A percentile compares a stretch with the other conserved stretches of the same genome.
phyloP scores from a whole-genome alignment of 2,888 invertebrate genomes.

The Dicranocentrus wangi region DNA sequence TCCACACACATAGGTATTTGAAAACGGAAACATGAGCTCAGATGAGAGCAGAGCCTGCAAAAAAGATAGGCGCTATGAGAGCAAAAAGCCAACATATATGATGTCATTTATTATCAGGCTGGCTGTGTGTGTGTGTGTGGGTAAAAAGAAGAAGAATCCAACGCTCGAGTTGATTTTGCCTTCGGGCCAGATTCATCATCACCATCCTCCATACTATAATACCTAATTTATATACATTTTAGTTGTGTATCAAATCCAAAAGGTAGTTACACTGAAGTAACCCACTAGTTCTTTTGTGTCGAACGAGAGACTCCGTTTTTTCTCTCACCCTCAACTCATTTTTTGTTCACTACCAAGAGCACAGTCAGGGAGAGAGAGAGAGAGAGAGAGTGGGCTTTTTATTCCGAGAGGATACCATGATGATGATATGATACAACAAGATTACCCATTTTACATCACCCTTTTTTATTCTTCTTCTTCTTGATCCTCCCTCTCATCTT shows the following conservation, averaged over 20 bases:
- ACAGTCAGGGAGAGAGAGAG: too few species aligned
- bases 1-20: too few species aligned
- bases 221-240: not conserved
- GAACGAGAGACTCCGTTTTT: slow-evolving; percentile 19
- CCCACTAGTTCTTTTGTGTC: slow-evolving; percentile 48
- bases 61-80: too few species aligned
- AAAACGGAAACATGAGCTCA: too few species aligned
- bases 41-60: too few species aligned
- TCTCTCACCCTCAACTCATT: slow-evolving; percentile 36
- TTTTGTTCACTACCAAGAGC: slow-evolving; percentile 31
- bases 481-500: slow-evolving; percentile 6
- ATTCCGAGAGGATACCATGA: not conserved
- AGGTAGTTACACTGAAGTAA: slow-evolving; percentile 62
- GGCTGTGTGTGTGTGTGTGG: too few species aligned
- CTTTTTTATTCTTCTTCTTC: slow-evolving; percentile 26
- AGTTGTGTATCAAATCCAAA: slow-evolving; percentile 28
- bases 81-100: too few species aligned
- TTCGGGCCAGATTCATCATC: not conserved
- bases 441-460: slow-evolving; percentile 29
- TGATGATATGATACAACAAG: slow-evolving; percentile 18
- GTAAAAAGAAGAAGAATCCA: too few species aligned
- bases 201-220: slow-evolving; percentile 1
- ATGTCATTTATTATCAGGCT: too few species aligned
- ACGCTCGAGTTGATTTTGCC: slow-evolving; percentile 11
- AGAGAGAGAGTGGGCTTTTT: not conserved